phyloP scores from a whole-genome alignment of 2,797 vertebrate genomes.

The Uromys caudimaculatus region DNA sequence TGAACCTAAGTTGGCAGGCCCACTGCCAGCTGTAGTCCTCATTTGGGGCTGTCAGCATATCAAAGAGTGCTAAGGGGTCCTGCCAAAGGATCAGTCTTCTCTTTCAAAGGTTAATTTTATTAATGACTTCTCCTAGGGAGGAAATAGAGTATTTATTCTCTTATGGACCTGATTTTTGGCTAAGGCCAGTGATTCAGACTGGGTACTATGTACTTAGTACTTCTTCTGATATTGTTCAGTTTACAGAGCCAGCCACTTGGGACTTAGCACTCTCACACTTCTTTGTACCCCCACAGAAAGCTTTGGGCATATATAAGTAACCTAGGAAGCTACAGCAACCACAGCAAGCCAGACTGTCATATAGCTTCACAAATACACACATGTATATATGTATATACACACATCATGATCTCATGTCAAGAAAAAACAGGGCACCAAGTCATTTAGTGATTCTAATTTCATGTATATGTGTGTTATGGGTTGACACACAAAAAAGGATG shows the following conservation, averaged over 20 bases:
- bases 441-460: not conserved
- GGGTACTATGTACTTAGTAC: not conserved
- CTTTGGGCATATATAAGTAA: not conserved
- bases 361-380: not conserved
- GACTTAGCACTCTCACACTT: not conserved
- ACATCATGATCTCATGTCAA: not conserved
- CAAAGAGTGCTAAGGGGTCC: constrained; percentile 17
- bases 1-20: not conserved
- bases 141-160: not conserved
- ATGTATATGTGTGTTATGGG: not conserved
- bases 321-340: not conserved
- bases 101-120: constrained; percentile 46
- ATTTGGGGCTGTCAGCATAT: constrained; percentile 45
- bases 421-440: not conserved
- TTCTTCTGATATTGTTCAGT: not conserved
- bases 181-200: not conserved
- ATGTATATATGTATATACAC: not conserved
- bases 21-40: constrained; percentile 11
- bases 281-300: not conserved
- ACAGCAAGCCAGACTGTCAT: not conserved
- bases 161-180: not conserved
- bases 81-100: constrained; percentile 36
- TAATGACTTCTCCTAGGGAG: constrained; percentile 3
- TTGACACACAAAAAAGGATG: not conserved
- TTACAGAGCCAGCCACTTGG: not conserved